Evolutionary conservation across 2,113 vertebrate species (phyloP).

Genomic region (Noctilio leporinus): DNA sequence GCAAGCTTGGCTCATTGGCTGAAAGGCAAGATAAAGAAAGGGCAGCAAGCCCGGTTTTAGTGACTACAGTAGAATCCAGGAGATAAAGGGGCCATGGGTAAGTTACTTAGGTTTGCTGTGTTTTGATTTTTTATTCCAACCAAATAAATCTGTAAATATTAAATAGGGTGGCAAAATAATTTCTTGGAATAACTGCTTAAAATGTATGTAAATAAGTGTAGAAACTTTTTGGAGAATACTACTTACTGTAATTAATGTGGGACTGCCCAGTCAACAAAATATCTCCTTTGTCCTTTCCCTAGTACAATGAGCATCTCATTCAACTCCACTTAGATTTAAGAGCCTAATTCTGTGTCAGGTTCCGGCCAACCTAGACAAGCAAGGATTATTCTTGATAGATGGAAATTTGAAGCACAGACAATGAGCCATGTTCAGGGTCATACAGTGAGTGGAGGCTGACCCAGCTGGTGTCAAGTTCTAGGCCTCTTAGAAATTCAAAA

Average conservation of each 20-base stretch:
- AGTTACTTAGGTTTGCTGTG: background rate
- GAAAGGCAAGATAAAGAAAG: background rate
- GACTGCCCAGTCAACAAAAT: background rate
- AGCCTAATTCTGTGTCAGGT: background rate
- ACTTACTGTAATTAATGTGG: background rate
- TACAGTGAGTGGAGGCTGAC: background rate
- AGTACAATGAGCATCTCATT: background rate
- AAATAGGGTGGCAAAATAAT: background rate
- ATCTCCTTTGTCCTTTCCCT: background rate
- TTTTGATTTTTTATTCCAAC: background rate
- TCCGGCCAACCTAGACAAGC: background rate
- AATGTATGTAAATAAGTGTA: conserved; percentile 1
- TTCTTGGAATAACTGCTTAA: conserved; percentile 33
- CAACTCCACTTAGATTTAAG: background rate
- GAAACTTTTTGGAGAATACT: background rate
- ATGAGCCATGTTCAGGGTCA: background rate
- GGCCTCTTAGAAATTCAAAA: background rate
- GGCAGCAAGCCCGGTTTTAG: background rate
- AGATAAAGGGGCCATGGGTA: background rate
- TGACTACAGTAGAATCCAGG: background rate
- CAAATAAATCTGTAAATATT: background rate
- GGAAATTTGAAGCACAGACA: background rate
- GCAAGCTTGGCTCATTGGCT: background rate
- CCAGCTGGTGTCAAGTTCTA: background rate
- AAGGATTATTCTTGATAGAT: background rate